These are phyloP conservation scores for Heliconius eleuchia DNA, from an alignment of 1,140 invertebrate genomes.

Conservation along the genomic window DNA sequence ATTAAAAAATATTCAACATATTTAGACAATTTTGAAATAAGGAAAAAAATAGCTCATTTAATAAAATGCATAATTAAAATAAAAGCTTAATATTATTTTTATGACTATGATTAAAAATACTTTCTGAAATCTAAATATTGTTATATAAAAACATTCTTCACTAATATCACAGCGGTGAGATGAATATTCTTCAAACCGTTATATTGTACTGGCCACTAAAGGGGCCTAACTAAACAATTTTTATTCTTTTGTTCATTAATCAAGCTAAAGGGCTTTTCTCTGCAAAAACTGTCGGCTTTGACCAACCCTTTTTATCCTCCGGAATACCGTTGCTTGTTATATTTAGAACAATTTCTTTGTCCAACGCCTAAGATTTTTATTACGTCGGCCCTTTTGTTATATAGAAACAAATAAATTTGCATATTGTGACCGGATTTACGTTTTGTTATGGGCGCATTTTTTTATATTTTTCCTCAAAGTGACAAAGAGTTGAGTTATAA, in stretches of 20 bases:
- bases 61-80: background rate
- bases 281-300: slow-evolving; percentile 59
- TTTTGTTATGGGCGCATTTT: slow-evolving; percentile 55
- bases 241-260: slow-evolving; percentile 73
- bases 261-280: slow-evolving; percentile 68
- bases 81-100: background rate
- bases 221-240: slow-evolving; percentile 57
- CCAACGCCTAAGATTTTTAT: slow-evolving; percentile 68
- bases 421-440: slow-evolving; percentile 70
- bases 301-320: slow-evolving; percentile 66
- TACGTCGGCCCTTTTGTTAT: slow-evolving; percentile 54
- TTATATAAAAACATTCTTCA: background rate
- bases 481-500: slow-evolving; percentile 69
- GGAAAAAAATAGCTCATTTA: background rate
- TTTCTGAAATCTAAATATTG: background rate
- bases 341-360: slow-evolving; percentile 67
- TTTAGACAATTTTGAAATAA: slow-evolving; percentile 3
- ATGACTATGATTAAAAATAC: background rate
- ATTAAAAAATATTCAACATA: slow-evolving; percentile 4
- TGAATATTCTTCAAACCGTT: slow-evolving; percentile 54
- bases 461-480: slow-evolving; percentile 48
- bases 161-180: slow-evolving; percentile 36
- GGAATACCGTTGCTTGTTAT: slow-evolving; percentile 61
- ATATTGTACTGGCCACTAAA: slow-evolving; percentile 40
- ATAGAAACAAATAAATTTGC: slow-evolving; percentile 62